These are phyloP conservation scores for Yponomeuta plumbellus DNA, from an alignment of 2,888 invertebrate species.

Conservation along the genomic window DNA sequence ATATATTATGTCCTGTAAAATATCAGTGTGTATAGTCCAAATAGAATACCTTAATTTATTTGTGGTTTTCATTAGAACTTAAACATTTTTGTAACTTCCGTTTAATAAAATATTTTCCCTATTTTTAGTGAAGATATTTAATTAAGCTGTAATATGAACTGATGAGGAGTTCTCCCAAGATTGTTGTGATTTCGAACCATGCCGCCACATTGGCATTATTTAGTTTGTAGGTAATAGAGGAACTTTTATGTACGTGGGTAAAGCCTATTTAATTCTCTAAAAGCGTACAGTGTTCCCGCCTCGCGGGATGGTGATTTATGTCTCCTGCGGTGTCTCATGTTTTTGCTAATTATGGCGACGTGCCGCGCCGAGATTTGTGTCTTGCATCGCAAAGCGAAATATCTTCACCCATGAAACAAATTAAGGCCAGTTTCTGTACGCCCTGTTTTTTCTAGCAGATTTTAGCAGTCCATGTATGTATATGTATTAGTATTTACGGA, in stretches of 20 bases:
- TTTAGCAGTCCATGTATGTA: no score
- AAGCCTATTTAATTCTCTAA: slow-evolving; percentile 1
- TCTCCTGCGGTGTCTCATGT: slow-evolving; percentile 32
- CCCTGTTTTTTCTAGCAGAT: no score
- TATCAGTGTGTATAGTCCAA: no score
- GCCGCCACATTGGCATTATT: neutral
- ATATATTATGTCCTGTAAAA: neutral
- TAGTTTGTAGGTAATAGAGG: neutral
- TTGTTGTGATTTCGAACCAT: no score
- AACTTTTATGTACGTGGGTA: neutral
- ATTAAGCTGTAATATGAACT: no score
- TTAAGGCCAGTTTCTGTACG: neutral
- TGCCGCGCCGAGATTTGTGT: slow-evolving; percentile 41
- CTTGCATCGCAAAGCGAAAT: slow-evolving; percentile 14
- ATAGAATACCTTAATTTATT: no score
- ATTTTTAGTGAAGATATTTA: no score
- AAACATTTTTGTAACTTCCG: no score
- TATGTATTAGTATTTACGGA: no score
- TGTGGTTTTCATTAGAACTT: no score
- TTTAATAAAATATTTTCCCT: no score
- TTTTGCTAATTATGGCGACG: slow-evolving; percentile 46
- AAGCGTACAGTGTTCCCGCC: slow-evolving; percentile 24
- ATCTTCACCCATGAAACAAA: neutral
- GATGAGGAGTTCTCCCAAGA: no score
- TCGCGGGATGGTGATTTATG: slow-evolving; percentile 40